Evolutionary conservation across 2,888 invertebrate genomes (phyloP).

Genomic region (Rhagonycha lutea): DNA sequence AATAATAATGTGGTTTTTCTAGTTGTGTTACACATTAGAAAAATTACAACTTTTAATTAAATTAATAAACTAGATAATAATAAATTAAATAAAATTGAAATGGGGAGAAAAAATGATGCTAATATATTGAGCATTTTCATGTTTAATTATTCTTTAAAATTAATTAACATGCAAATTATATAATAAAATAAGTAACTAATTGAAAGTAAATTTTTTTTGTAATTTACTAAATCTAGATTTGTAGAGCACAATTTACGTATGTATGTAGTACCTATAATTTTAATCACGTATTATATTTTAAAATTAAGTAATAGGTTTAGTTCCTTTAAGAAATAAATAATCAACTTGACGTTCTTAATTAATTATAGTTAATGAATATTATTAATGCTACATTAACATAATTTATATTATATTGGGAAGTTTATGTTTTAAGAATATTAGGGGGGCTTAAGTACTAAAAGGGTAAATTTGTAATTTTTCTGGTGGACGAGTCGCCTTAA

Average conservation of each 20-base stretch:
- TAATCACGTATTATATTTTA: background rate
- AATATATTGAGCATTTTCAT: background rate
- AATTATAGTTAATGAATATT: background rate
- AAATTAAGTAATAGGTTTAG: background rate
- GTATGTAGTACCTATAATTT: background rate
- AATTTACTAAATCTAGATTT: background rate
- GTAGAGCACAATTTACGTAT: background rate
- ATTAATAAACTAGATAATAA: background rate
- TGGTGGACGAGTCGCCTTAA: background rate
- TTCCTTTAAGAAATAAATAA: background rate
- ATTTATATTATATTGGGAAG: background rate
- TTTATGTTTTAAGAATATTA: too few species aligned
- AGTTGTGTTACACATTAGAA: background rate
- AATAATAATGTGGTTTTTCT: constrained; percentile 3
- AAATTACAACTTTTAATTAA: background rate
- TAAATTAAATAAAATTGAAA: background rate
- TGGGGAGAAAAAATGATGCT: background rate
- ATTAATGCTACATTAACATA: background rate
- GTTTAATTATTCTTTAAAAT: background rate
- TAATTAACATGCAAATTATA: background rate
- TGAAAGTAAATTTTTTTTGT: background rate
- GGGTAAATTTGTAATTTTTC: background rate
- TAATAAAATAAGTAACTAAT: background rate
- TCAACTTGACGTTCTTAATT: background rate
- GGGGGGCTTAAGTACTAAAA: too few species aligned